Percentiles rank a stretch among this genome's conserved stretches.
Conservation (phyloP, 2,888 invertebrate genomes). For the Sclerodermus sp. region DNA sequence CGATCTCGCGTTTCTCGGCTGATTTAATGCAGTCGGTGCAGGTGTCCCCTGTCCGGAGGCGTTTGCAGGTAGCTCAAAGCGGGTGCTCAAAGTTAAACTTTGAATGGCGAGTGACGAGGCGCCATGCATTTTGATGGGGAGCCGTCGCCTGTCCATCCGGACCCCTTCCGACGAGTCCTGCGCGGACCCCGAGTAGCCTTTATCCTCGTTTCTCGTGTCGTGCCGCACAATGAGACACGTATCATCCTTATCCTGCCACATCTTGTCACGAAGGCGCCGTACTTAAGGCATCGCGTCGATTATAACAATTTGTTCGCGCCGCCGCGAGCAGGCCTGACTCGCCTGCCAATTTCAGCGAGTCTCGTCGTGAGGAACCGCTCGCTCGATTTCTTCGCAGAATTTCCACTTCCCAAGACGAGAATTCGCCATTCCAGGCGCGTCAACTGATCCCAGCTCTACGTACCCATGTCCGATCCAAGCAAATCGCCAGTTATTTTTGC, state of each 20-base stretch:
- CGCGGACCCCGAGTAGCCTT: no score
- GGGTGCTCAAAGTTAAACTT: no score
- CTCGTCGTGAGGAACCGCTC: neutral
- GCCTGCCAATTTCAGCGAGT: slow-evolving; percentile 15
- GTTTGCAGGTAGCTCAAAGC: no score
- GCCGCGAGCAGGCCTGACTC: slow-evolving; percentile 28
- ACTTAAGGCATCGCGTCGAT: slow-evolving; percentile 38
- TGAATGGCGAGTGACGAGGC: slow-evolving; percentile 12
- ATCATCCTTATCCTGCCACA: slow-evolving; percentile 52
- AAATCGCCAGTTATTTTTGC: no score
- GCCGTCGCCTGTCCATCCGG: slow-evolving; percentile 20
- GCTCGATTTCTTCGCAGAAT: neutral
- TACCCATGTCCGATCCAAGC: no score
- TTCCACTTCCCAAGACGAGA: no score
- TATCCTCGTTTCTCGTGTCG: neutral
- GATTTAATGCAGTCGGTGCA: no score
- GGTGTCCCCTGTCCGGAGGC: no score
- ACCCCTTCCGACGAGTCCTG: no score
- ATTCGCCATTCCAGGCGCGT: no score
- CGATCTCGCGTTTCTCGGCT: no score
- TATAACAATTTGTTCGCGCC: slow-evolving; percentile 41
- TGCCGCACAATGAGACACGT: slow-evolving; percentile 47
- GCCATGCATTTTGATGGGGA: slow-evolving; percentile 37
- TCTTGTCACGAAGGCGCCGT: slow-evolving; percentile 60
- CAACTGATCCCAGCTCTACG: no score